Evolutionary conservation across 23 tunicate genomes (phyloP), one percentile per base, ranked within the genome.

Genomic region (Trididemnum clinides): DNA sequence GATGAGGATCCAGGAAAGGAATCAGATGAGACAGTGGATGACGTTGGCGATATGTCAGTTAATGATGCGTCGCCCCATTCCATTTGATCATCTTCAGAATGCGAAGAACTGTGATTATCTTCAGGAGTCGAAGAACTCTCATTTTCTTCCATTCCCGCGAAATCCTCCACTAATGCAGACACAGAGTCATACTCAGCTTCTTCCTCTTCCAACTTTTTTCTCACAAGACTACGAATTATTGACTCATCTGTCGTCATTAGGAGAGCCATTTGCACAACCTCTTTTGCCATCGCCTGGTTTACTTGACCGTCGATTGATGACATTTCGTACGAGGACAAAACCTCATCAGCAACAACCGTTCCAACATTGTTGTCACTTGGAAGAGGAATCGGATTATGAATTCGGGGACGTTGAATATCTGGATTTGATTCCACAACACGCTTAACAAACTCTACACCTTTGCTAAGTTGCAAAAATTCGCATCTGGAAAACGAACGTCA

Each of bases 371-470:
- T 10, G 5, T 5, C 5, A 3, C 5, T 59, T 25, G 66, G 22
- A 10, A 59, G 66, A 28, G 37, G 37, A 30, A 66, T 66, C 4
- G 75, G 75, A 31, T 44, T 49, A 20, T 39, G 64, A 33, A 50
- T 57, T 2, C 23, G 20, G 18, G 87, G 87, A 1, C 87, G 78
- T 39, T 66, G 23, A 34, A 83, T 26, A 83, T 71, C 30, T 5
- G 87, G 87, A 27, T 64, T 6, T 30, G 1, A n/a, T 50, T 28
- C 37, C 28, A 26, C 30, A 5, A 83, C 37, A 0, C 7, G 2
- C 26, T 23, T 18, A 36, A 83, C 87, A 38, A 5, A 83, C 18
- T 83, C 87, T 0, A 31, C 58, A 2, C 87, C 87, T 31, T 34
- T 70, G 1, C 63, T 19, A 27, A 39, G 38, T 10, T 34, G 87